phyloP scores from a whole-genome alignment of 37 sponge, comb jelly and placozoan species.

The Beroe ovata region DNA sequence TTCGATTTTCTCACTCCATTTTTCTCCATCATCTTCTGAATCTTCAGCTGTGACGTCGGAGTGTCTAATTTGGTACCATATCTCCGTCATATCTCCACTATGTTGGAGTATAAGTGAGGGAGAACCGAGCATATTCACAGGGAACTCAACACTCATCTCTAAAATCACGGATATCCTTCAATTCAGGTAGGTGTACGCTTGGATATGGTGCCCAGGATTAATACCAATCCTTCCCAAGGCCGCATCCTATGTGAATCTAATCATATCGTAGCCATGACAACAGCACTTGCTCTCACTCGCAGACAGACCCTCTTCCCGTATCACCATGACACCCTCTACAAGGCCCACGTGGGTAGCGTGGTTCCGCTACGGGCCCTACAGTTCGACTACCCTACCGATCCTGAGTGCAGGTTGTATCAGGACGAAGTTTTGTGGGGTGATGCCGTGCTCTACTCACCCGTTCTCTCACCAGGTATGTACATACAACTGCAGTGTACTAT shows the following conservation, averaged over 20 bases:
- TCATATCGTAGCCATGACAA: no score
- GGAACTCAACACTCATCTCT: not conserved
- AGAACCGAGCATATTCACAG: not conserved
- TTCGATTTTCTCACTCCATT: no score
- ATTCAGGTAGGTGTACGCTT: conserved; percentile 40
- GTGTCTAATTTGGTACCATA: conserved; percentile 32
- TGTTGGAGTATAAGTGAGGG: conserved; percentile 12
- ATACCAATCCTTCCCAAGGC: no score
- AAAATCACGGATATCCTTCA: not conserved
- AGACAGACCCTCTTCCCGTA: conserved; percentile 40
- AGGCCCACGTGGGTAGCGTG: not conserved
- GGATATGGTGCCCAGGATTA: no score
- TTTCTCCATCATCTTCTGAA: no score
- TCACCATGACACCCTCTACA: conserved; percentile 31
- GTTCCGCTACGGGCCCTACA: conserved; percentile 7
- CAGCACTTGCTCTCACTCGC: no score
- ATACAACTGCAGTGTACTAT: no score
- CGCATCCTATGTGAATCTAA: no score
- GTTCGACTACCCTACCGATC: conserved; percentile 29
- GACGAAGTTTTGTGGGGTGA: conserved; percentile 45
- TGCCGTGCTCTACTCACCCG: conserved; percentile 42
- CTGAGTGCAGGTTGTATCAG: not conserved
- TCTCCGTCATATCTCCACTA: conserved; percentile 44
- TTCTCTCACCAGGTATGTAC: not conserved
- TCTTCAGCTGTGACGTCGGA: no score